A percentile compares a stretch with the other conserved stretches of the same genome.
Evolutionary conservation across 2,113 vertebrate species (phyloP).

Genomic region (Rallus limicola): DNA sequence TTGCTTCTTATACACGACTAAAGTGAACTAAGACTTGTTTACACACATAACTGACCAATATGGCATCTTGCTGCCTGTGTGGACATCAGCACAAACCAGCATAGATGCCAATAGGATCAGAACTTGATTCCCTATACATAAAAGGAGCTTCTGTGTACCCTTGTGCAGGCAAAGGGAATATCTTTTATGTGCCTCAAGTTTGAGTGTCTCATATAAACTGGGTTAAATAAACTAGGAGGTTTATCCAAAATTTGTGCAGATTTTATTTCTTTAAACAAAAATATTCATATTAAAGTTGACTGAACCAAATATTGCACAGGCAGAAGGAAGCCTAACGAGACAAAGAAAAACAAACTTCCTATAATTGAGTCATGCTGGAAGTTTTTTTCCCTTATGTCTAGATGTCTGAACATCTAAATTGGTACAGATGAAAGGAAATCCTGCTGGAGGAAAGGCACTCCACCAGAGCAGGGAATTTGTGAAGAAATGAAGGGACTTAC

Average conservation of each 20-base stretch:
- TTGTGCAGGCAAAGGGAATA: background rate
- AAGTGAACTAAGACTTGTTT: background rate
- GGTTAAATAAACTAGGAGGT: background rate
- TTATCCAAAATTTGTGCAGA: background rate
- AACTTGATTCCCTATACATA: background rate
- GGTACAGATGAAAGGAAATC: slow-evolving; percentile 16
- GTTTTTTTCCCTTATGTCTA: background rate
- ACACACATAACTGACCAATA: background rate
- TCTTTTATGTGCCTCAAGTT: background rate
- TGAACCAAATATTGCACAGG: background rate
- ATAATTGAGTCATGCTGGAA: slow-evolving; percentile 14
- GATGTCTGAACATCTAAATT: slow-evolving; percentile 26
- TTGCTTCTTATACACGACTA: background rate
- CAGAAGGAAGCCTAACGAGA: slow-evolving; percentile 7
- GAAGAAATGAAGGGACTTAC: background rate
- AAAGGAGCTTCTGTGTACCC: background rate
- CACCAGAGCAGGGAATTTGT: rapidly evolving
- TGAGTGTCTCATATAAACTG: background rate
- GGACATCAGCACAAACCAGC: background rate
- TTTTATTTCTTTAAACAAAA: slow-evolving; percentile 43
- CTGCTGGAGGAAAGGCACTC: background rate
- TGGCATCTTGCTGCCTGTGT: background rate
- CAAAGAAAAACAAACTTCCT: slow-evolving; percentile 46
- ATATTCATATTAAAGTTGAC: background rate
- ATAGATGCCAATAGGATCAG: background rate